These are phyloP conservation scores for Aplysia californica DNA, from an alignment of 1,140 invertebrate species.

Conservation along the genomic window DNA sequence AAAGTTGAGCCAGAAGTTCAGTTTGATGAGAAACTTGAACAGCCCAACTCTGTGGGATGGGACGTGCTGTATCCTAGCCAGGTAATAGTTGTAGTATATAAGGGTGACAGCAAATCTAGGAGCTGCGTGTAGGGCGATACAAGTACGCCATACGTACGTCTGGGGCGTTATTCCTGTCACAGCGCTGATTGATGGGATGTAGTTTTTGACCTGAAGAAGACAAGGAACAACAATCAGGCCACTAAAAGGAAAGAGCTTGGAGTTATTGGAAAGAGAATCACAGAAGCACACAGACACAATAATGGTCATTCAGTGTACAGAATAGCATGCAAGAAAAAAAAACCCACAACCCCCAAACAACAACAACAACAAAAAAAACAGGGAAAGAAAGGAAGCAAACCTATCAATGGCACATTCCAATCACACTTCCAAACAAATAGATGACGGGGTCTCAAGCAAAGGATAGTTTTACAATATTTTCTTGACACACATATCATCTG, in stretches of 20 bases:
- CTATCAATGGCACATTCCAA: too few relatives aligned
- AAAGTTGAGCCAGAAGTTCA: conserved; percentile 87
- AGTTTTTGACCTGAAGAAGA: conserved; percentile 79
- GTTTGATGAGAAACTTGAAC: conserved; percentile 75
- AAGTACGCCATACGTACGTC: conserved; percentile 90
- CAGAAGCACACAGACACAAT: too few relatives aligned
- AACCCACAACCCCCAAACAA: not conserved
- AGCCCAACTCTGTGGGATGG: conserved; percentile 46
- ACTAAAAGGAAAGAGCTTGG: not conserved
- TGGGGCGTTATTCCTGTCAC: conserved; percentile 93
- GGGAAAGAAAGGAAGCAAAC: too few relatives aligned
- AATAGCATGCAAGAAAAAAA: too few relatives aligned
- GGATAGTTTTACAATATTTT: too few relatives aligned
- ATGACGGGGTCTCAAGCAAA: too few relatives aligned
- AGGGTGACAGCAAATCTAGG: conserved; percentile 84
- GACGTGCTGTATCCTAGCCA: conserved; percentile 58
- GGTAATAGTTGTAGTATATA: conserved; percentile 79
- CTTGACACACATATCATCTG: too few relatives aligned
- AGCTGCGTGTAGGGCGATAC: conserved; percentile 89
- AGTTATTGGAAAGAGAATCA: not conserved
- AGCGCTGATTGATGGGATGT: conserved; percentile 93
- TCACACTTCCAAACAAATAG: too few relatives aligned
- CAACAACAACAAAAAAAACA: not conserved
- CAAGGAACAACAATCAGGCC: conserved; percentile 75
- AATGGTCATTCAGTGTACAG: conserved; percentile 16